A percentile compares a stretch with the other conserved stretches of the same genome.
Evolutionary conservation across 2,113 vertebrate species (phyloP).

Genomic region (Elephantulus edwardii): DNA sequence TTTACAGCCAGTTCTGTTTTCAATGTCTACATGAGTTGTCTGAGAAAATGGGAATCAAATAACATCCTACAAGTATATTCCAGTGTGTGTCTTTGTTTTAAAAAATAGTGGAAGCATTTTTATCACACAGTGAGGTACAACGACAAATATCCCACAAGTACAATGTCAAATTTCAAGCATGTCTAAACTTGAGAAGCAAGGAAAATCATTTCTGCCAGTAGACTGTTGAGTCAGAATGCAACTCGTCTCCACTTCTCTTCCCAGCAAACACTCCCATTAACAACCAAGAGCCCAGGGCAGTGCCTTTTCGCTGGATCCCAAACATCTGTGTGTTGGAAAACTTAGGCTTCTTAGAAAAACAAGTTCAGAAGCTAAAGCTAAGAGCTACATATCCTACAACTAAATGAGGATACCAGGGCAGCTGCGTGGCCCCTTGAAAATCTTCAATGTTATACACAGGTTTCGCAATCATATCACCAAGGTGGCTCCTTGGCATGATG

Average conservation of each 20-base stretch:
- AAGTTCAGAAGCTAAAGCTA: conserved; percentile 27
- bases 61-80: background rate
- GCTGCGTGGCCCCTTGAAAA: background rate
- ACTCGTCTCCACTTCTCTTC: background rate
- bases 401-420: background rate
- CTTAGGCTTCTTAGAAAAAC: background rate
- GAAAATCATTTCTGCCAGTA: background rate
- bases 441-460: background rate
- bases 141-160: conserved; percentile 4
- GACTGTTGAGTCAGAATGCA: background rate
- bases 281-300: background rate
- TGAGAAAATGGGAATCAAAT: conserved; percentile 15
- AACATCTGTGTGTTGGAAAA: background rate
- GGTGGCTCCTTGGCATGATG: background rate
- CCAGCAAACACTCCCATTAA: background rate
- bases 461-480: background rate
- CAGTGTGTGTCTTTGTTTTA: background rate
- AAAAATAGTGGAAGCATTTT: background rate
- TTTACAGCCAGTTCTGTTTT: background rate
- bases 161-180: background rate
- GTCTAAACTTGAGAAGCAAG: conserved; percentile 33
- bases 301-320: background rate
- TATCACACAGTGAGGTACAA: conserved; percentile 7
- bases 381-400: background rate
- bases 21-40: background rate